Conservation (phyloP, 35 echinoderm and acorn worm species). For the Stichopus chloronotus region DNA sequence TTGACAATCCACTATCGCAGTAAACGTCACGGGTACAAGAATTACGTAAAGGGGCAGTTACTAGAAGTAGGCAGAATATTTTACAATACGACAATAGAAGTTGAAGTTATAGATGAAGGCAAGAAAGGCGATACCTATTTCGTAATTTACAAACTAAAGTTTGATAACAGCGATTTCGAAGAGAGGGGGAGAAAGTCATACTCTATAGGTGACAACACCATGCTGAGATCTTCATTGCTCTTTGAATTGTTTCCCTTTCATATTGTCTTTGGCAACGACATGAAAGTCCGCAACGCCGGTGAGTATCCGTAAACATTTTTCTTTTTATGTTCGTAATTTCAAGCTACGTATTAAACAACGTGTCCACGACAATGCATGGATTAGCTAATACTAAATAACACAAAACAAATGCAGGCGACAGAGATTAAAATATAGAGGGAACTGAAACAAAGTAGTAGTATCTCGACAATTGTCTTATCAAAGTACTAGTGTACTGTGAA, state of each 20-base stretch:
- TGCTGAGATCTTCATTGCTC: constrained; percentile 53
- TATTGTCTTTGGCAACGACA: constrained; percentile 77
- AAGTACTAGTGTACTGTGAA: no score
- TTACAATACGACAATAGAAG: constrained; percentile 79
- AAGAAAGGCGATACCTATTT: constrained; percentile 58
- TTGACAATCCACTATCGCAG: constrained; percentile 86
- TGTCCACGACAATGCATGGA: not conserved
- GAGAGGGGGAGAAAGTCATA: constrained; percentile 49
- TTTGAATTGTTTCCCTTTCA: constrained; percentile 94
- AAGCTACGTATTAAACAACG: no score
- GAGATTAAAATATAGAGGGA: not conserved
- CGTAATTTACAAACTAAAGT: constrained; percentile 70
- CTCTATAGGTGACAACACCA: constrained; percentile 40
- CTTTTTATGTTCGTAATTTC: not conserved
- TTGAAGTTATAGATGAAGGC: constrained; percentile 62
- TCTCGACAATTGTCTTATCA: no score
- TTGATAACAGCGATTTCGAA: constrained; percentile 83
- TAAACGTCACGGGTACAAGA: constrained; percentile 69
- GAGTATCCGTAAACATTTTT: constrained; percentile 34
- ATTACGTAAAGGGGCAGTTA: constrained; percentile 90
- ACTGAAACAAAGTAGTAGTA: no score
- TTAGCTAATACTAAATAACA: not conserved
- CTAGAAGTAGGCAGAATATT: constrained; percentile 73
- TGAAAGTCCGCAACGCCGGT: constrained; percentile 83
- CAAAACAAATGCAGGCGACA: not conserved